phyloP scores from a whole-genome alignment of 2,797 vertebrate genomes.

The Anguilla megastoma region DNA sequence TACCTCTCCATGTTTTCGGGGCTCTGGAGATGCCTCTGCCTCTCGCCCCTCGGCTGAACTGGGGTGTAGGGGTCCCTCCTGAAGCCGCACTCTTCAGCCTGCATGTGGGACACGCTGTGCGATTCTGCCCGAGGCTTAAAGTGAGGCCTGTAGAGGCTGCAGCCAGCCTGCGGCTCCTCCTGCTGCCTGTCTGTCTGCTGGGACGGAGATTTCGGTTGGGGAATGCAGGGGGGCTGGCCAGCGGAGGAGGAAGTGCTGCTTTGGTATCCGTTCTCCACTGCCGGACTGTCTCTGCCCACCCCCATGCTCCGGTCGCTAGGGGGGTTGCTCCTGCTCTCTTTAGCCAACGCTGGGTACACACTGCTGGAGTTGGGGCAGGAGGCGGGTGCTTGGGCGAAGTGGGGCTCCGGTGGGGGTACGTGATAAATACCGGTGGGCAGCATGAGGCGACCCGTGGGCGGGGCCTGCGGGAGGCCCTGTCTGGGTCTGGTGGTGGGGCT shows the following conservation, averaged over 20 bases:
- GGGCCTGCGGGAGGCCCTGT: constrained; percentile 68
- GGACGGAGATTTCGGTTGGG: constrained; percentile 52
- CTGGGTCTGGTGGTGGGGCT: constrained; percentile 86
- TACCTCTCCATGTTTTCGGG: constrained; percentile 52
- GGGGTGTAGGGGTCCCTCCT: constrained; percentile 53
- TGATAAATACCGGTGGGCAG: constrained; percentile 80
- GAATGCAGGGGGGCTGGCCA: constrained; percentile 49
- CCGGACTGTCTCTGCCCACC: constrained; percentile 34
- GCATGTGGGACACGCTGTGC: constrained; percentile 29
- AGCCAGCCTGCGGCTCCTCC: constrained; percentile 58
- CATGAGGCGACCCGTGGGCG: constrained; percentile 76
- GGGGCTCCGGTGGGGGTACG: constrained; percentile 83
- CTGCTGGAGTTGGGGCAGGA: constrained; percentile 60
- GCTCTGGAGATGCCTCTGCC: constrained; percentile 46
- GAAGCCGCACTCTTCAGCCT: constrained; percentile 52
- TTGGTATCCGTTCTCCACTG: constrained; percentile 79
- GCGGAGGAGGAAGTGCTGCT: constrained; percentile 57
- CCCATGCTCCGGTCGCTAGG: constrained; percentile 25
- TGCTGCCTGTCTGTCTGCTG: constrained; percentile 60
- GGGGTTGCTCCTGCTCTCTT: constrained; percentile 73
- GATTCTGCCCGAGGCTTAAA: constrained; percentile 50
- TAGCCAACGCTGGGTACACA: constrained; percentile 79
- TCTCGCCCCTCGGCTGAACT: constrained; percentile 63
- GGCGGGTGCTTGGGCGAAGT: constrained; percentile 81
- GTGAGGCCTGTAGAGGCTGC: constrained; percentile 63